Base-by-base conservation (phyloP, 2,113 vertebrate species). In the Corythaixoides concolor region DNA sequence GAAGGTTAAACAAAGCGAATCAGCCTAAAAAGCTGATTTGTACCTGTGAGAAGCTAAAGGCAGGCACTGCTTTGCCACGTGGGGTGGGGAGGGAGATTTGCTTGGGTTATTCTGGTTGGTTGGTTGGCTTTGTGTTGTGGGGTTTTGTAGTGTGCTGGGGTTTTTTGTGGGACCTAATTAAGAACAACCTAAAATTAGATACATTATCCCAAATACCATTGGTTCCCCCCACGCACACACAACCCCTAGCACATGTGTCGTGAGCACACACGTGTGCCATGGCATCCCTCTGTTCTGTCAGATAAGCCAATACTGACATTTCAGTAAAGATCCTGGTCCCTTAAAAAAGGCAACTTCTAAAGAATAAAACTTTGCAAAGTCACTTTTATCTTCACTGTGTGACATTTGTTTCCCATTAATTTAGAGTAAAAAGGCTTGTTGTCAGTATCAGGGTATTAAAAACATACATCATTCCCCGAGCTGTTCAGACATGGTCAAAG, bases 361-460 rank as follows among this genome's bases (percentile, higher is more conserved):
- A 80, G 68, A 75, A 32, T 56, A 33, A 67, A 96, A 96, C 89
- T 87, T 92, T 76, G 85, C 92, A 55, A 95, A 97, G 94, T 97
- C 95, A 91, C 86, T 95, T 95, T 96, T 93, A 73, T 93, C 88
- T 96, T 94, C 39, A 21, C 86, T 2, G 4, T 52, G 74, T 0
- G 12, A 85, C 88, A 85, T 91, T 97, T 94, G 86, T 91, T 95
- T 93, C 89, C 86, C 80, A 89, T 94, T 96, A 95, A 94, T 95
- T 97, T 89, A 75, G 80, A 81, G 49, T 66, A 79, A 79, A 95
- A 97, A 89, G 77, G 45, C 39, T 93, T 95, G 94, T 93, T 95
- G 94, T 96, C 94, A 95, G 68, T 89, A 90, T 92, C 49, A 32
- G 74, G 77, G 76, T 92, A 76, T 87, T 90, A 68, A 91, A 97